Base-by-base conservation (phyloP, 2,113 vertebrate species). In the Pachycephala philippinensis region DNA sequence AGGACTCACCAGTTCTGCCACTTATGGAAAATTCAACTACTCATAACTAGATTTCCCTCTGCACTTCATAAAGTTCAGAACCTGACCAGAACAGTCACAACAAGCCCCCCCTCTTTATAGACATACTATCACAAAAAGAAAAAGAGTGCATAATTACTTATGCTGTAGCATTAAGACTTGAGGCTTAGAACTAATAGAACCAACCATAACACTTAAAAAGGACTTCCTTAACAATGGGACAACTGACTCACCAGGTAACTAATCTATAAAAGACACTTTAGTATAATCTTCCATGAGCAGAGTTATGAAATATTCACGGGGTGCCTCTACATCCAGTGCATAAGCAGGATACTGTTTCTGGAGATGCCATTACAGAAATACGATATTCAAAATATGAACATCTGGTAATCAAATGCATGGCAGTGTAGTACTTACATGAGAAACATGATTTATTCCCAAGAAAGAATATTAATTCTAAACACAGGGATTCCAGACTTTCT, bases 391-490 rank as follows among this genome's bases (percentile, higher is more conserved):
- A 96, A 94, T 84, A 81, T n/a, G 87, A 95, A 88, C 89, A 93
- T 96, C 92, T 95, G 89, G 90, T 96, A 96, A 97, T 95, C 95
- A 95, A 84, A 93, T 77, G 84, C 95, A 96, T 83, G 77, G 56
- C 60, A 86, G 76, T 81, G 68, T 74, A 90, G 70, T 90, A 93
- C 92, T 97, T 95, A 95, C 61, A 91, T 66, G 40, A 95, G 80
- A 95, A 95, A 87, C 84, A 89, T 54, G 59, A 95, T 89, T 94
- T 96, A 97, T 96, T 97, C 95, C 96, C 94, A 84, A 72, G 86
- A 77, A 97, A 90, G 77, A 44, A 78, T 84, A 95, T 96, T 95
- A 96, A 97, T 96, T 96, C 95, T 76, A 90, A 94, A 93, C 71
- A 95, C 81, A 90, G 70, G 57, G 26, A 77, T 91, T 93, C 84